These are phyloP conservation scores for Alaudala cheleensis DNA, from an alignment of 2,113 vertebrate genomes.

Conservation along the genomic window DNA sequence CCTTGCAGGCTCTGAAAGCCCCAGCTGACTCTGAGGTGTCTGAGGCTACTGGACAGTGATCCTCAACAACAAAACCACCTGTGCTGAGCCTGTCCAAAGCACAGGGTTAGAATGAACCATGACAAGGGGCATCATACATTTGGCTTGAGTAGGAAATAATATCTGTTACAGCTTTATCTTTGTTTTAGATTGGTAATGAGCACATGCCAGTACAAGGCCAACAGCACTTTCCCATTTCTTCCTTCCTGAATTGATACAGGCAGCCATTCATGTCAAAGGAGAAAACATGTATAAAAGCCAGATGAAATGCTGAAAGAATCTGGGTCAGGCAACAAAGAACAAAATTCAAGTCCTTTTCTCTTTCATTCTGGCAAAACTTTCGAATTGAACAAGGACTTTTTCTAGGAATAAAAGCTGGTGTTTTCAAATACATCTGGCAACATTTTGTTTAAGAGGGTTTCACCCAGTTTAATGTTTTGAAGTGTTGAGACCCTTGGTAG, in stretches of 20 bases:
- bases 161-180: not conserved
- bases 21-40: not conserved
- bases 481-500: not conserved
- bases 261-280: not conserved
- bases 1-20: not conserved
- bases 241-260: not conserved
- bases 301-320: not conserved
- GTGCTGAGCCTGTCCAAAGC: not conserved
- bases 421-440: not conserved
- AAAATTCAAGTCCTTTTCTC: not conserved
- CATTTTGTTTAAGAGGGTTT: not conserved
- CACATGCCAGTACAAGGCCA: not conserved
- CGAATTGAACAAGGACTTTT: not conserved
- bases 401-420: not conserved
- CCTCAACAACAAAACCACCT: not conserved
- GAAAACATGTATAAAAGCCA: not conserved
- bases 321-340: not conserved
- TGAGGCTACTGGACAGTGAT: not conserved
- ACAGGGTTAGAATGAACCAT: not conserved
- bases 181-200: not conserved
- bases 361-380: not conserved
- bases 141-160: not conserved
- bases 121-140: not conserved
- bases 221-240: not conserved
- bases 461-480: not conserved